These are phyloP conservation scores for Microctenopoma steveboyesi DNA, from an alignment of 2,797 vertebrate species.

Conservation along the genomic window DNA sequence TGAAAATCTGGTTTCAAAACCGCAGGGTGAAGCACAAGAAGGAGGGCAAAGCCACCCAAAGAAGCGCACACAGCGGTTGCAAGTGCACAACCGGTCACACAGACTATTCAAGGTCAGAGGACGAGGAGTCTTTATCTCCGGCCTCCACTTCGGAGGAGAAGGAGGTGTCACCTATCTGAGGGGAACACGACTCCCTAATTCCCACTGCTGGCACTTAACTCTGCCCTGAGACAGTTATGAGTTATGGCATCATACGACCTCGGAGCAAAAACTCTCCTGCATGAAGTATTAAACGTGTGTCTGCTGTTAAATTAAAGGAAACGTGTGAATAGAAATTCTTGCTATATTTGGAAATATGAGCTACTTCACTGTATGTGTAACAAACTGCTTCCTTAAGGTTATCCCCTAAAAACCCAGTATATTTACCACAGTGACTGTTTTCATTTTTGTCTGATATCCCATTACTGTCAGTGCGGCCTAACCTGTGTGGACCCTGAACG, in stretches of 20 bases:
- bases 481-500: slow-evolving; percentile 49
- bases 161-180: slow-evolving; percentile 89
- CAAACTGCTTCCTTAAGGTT: slow-evolving; percentile 24
- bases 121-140: slow-evolving; percentile 95
- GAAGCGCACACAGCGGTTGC: slow-evolving; percentile 89
- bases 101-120: slow-evolving; percentile 92
- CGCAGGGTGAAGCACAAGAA: slow-evolving; percentile 98
- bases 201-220: slow-evolving; percentile 62
- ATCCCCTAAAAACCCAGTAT: slow-evolving; percentile 4
- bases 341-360: slow-evolving; percentile 26
- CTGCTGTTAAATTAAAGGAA: slow-evolving; percentile 23
- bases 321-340: slow-evolving; percentile 48
- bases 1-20: slow-evolving; percentile 99
- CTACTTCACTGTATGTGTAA: slow-evolving; percentile 12
- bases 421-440: slow-evolving; percentile 31
- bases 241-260: slow-evolving; percentile 26
- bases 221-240: slow-evolving; percentile 38
- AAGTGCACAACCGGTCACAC: slow-evolving; percentile 90
- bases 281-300: slow-evolving; percentile 47
- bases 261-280: slow-evolving; percentile 43
- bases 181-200: slow-evolving; percentile 7
- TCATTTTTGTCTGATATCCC: slow-evolving; percentile 14
- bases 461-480: slow-evolving; percentile 50
- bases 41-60: slow-evolving; percentile 92
- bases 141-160: slow-evolving; percentile 92